Base-by-base conservation (phyloP, 2,797 vertebrate genomes). In the Anguilla obscura region DNA sequence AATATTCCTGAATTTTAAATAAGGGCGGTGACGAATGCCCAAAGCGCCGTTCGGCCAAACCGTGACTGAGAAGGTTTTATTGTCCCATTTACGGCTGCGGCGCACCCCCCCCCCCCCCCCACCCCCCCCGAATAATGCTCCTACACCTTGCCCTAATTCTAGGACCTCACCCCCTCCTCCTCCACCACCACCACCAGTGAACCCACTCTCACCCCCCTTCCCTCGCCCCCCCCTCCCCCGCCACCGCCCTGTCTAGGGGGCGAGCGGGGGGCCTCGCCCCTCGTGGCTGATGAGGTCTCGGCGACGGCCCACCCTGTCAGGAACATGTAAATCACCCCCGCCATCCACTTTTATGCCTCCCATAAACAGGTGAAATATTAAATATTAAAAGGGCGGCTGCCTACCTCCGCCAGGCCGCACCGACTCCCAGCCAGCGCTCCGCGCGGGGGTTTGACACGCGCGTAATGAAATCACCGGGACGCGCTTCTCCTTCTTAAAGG, bases 1-100 rank as follows among this genome's bases (percentile, higher is more conserved):
- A 94, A 95, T 94, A 95, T 94, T 95, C 94, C 92, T 94, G 95
- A 94, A 96, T 95, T 95, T 95, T 95, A 95, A 96, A 94, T 93
- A 94, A 94, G 90, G 92, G 88, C 91, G 94, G 94, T 95, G 95
- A 95, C 90, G 92, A 95, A 96, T 95, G 93, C 91, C 90, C 89
- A 94, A 95, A 95, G 88, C 90, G 92, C 92, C 94, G 94, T 94
- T 96, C 95, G 95, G 88, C 92, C 91, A 95, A 95, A 95, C 95
- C 95, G 95, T 93, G 92, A 93, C 90, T 90, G 93, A 91, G 90
- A 93, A 92, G 94, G 95, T 30, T 80, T 94, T 95, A 95, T 94
- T 94, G 95, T 94, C 95, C 92, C 92, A 93, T 95, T 94, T 95
- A 93, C 89, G 92, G 60, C 90, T 91, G 89, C 88, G 89, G 86